These are phyloP conservation scores for Strigamia crassipes DNA, from an alignment of 2,888 invertebrate species.

Conservation along the genomic window DNA sequence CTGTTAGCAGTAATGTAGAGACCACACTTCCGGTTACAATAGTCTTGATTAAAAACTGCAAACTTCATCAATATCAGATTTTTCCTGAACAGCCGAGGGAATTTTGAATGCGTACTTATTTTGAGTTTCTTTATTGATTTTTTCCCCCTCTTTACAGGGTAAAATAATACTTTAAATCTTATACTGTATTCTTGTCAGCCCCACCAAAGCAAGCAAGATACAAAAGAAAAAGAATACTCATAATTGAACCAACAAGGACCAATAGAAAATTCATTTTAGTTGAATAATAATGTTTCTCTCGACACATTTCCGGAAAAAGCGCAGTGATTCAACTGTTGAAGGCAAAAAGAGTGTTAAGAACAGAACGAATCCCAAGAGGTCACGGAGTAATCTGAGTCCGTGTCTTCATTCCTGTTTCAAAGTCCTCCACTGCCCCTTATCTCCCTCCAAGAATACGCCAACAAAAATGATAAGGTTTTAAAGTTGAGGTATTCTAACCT, in stretches of 20 bases:
- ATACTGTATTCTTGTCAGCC: background rate
- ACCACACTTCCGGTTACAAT: background rate
- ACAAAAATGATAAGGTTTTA: slow-evolving; percentile 41
- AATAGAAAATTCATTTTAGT: slow-evolving; percentile 21
- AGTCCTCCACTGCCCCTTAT: slow-evolving; percentile 42
- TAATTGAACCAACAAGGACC: background rate
- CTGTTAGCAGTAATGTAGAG: too few relatives aligned
- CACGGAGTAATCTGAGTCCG: slow-evolving; percentile 38
- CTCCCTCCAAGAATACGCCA: slow-evolving; percentile 28
- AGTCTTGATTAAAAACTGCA: background rate
- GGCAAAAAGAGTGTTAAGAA: slow-evolving; percentile 26
- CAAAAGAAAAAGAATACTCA: background rate
- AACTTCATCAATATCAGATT: background rate
- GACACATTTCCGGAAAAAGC: slow-evolving; percentile 17
- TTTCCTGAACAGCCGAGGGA: too few relatives aligned
- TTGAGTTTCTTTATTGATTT: background rate
- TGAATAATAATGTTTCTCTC: background rate
- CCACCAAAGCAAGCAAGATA: background rate
- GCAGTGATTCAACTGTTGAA: slow-evolving; percentile 17
- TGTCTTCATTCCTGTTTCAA: slow-evolving; percentile 40
- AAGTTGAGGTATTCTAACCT: slow-evolving; percentile 29
- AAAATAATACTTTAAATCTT: slow-evolving; percentile 23
- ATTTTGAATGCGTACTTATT: too few relatives aligned
- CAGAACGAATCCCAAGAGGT: slow-evolving; percentile 33
- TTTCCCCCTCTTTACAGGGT: background rate